Conservation (phyloP, 2,113 vertebrate species). For the Aphyosemion australe region DNA sequence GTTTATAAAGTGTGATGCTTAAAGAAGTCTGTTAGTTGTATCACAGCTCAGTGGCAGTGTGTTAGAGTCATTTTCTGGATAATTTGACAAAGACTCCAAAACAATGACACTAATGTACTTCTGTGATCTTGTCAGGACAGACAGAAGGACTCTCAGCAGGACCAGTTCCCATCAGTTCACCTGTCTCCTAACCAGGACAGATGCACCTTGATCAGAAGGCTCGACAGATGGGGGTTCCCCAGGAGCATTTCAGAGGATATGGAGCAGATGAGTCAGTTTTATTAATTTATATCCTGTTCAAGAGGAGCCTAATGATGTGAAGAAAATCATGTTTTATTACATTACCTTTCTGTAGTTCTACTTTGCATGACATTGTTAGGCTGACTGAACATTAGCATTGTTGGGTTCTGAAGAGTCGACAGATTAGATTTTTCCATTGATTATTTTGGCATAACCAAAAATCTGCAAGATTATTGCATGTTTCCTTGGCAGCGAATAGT, state of each 20-base stretch:
- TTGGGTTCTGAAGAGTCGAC: constrained; percentile 3
- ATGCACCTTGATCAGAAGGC: constrained; percentile 44
- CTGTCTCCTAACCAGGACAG: constrained; percentile 37
- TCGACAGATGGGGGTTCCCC: constrained; percentile 62
- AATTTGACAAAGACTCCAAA: constrained; percentile 27
- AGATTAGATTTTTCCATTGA: not conserved
- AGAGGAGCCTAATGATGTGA: constrained; percentile 22
- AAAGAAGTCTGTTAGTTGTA: not conserved
- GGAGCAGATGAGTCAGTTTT: constrained; percentile 29
- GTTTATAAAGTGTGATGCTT: not conserved
- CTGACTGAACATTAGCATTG: not conserved
- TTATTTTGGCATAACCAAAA: no score
- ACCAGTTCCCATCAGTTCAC: constrained; percentile 23
- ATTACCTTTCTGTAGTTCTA: not conserved
- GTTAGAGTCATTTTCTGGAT: not conserved
- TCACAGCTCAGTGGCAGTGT: not conserved
- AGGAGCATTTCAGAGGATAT: constrained; percentile 33
- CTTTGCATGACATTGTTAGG: constrained; percentile 3
- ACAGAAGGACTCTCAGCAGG: constrained; percentile 56
- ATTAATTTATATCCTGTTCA: constrained; percentile 31
- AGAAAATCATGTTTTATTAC: constrained; percentile 4
- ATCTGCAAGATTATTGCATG: no score
- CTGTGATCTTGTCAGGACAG: constrained; percentile 29
- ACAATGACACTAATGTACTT: constrained; percentile 29
- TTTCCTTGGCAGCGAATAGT: no score